A percentile compares a stretch with the other conserved stretches of the same genome.
These are phyloP conservation scores for Uropsilus gracilis DNA, from an alignment of 2,113 vertebrate species.

Conservation along the genomic window DNA sequence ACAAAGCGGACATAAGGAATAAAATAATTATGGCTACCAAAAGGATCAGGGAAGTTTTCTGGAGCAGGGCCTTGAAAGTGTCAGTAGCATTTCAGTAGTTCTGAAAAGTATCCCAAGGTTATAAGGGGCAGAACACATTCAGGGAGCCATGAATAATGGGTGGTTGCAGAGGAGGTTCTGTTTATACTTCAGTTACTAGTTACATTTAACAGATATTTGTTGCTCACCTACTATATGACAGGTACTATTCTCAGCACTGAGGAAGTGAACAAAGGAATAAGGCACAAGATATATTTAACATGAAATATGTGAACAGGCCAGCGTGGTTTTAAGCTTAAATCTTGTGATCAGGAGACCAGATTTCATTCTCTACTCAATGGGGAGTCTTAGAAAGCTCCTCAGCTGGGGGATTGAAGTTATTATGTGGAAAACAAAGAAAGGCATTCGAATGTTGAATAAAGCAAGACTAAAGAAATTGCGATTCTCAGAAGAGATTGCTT, in stretches of 20 bases:
- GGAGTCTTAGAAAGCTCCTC: neutral
- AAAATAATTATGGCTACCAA: neutral
- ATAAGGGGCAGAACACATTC: neutral
- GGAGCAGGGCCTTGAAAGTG: neutral
- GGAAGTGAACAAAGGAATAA: neutral
- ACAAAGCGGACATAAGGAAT: too few species aligned
- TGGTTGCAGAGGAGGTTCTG: neutral
- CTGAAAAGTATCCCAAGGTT: neutral
- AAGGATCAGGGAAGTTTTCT: neutral
- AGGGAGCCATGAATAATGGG: neutral
- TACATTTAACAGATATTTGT: neutral
- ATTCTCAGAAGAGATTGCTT: conserved; percentile 19
- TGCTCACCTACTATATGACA: neutral
- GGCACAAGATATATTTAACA: neutral
- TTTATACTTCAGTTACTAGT: neutral
- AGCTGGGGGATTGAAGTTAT: neutral
- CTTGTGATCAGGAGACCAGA: neutral
- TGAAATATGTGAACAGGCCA: neutral
- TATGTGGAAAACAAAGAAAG: conserved; percentile 26
- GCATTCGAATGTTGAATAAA: conserved; percentile 5
- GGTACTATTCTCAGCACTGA: neutral
- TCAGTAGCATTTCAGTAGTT: neutral
- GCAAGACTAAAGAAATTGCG: conserved; percentile 17
- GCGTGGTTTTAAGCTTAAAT: conserved; percentile 31
- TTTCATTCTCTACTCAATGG: conserved; percentile 10